These are phyloP conservation scores for Busseola fusca DNA, from an alignment of 2,888 invertebrate genomes.

Conservation along the genomic window DNA sequence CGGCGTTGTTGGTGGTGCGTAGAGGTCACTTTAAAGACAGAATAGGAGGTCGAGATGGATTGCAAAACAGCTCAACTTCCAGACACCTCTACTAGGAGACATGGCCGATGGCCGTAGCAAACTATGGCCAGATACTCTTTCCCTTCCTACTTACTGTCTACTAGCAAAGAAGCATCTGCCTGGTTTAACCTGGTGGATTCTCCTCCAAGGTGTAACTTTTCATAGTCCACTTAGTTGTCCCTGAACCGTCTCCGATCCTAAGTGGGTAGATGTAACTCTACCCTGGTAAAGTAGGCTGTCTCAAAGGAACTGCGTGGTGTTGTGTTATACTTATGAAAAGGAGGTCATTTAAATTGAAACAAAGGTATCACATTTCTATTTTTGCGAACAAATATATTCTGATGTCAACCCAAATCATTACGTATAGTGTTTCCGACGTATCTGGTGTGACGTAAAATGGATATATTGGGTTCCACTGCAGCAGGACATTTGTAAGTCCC, in stretches of 20 bases:
- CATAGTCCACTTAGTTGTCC: neutral
- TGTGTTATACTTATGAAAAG: neutral
- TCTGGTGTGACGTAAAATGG: conserved; percentile 13
- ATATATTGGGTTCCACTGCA: conserved; percentile 50
- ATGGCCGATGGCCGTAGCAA: too few relatives aligned
- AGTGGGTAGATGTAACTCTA: neutral
- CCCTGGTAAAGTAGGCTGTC: neutral
- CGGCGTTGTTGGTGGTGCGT: too few relatives aligned
- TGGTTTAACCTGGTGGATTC: neutral
- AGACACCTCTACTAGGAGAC: too few relatives aligned
- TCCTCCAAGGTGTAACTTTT: neutral
- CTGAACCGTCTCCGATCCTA: neutral
- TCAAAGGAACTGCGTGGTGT: neutral
- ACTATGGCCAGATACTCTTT: too few relatives aligned
- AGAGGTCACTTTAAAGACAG: neutral
- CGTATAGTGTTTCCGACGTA: conserved; percentile 20
- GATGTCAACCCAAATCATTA: conserved; percentile 40
- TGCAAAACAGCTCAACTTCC: too few relatives aligned
- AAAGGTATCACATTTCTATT: conserved; percentile 7
- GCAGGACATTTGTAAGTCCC: conserved; percentile 37
- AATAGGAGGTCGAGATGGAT: neutral
- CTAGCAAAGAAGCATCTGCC: neutral
- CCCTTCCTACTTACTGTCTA: too few relatives aligned
- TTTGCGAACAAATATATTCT: conserved; percentile 15
- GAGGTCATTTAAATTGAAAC: neutral